Evolutionary conservation across 2,888 invertebrate species (phyloP).

Genomic region (Apeira syringaria): DNA sequence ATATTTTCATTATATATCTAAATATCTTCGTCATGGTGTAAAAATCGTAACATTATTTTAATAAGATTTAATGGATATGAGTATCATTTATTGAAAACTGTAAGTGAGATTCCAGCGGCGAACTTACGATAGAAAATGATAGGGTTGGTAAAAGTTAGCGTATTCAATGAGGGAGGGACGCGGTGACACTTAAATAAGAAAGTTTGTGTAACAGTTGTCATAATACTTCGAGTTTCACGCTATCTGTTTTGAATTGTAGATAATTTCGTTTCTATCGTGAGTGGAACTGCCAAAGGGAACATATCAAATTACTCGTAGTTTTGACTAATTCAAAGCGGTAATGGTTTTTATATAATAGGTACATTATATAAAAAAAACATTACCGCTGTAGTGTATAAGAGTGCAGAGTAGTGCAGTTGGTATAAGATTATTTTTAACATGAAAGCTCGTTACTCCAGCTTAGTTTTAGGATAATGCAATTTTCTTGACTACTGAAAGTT

Average conservation of each 20-base stretch:
- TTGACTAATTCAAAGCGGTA: conserved; percentile 7
- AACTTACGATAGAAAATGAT: conserved; percentile 37
- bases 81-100: too few relatives aligned
- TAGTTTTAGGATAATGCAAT: too few relatives aligned
- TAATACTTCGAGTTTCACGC: conserved; percentile 50
- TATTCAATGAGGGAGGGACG: conserved; percentile 27
- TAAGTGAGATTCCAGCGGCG: conserved; percentile 14
- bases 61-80: too few relatives aligned
- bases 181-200: conserved; percentile 38
- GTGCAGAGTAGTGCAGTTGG: too few relatives aligned
- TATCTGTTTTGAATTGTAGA: conserved; percentile 37
- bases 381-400: too few relatives aligned
- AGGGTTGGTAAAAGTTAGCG: conserved; percentile 37
- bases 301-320: conserved; percentile 13
- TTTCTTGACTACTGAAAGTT: too few relatives aligned
- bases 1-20: too few relatives aligned
- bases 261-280: conserved; percentile 37
- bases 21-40: too few relatives aligned
- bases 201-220: conserved; percentile 48
- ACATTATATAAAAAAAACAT: too few relatives aligned
- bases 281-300: conserved; percentile 16
- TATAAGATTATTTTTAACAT: too few relatives aligned
- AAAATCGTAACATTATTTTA: too few relatives aligned
- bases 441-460: too few relatives aligned
- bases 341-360: conserved; percentile 9